Evolutionary conservation across 2,113 vertebrate species (phyloP), one percentile per base, ranked within the genome.

Genomic region (Myotis lucifugus): DNA sequence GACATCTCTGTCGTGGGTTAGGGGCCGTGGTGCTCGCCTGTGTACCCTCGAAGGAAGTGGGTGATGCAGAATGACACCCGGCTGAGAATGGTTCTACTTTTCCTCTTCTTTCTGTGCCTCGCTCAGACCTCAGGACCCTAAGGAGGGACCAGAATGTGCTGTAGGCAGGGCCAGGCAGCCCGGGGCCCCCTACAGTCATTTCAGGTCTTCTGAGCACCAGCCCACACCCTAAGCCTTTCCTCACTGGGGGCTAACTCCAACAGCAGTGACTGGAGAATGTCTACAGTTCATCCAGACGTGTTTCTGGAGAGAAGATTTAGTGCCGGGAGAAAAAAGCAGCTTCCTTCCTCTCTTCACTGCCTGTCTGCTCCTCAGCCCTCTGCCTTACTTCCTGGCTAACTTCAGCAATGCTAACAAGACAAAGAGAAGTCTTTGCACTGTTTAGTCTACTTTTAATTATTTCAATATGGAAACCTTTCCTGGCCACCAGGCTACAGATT

Each of bases 381-480:
- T 5, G 17, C 14, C 54, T 76, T 85, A 21, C 76, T 85, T 90
- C 83, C 73, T 85, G 73, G 72, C 50, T 70, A 37, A 84, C 54
- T 67, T 90, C 29, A 76, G 66, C 88, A 48, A 21, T 59, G 37
- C 32, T 82, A 50, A 66, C 77, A 78, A 32, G 74, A 95, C 83
- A 83, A 85, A 92, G 64, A 77, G 76, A 95, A 86, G 19, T 21
- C 37, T 85, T 77, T 52, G 42, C 54, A 23, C 32, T 95, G 78
- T 96, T 95, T 94, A 87, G 77, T 88, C 93, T 92, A 18, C 77
- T 82, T 95, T 27, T 95, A 93, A 97, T 96, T 90, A 81, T 84
- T 92, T 96, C 91, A 92, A 19, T 29, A 23, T 23, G 74, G 78
- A 85, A 79, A 67, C 18, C 19, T 56, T 91, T 29, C 32, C 59